These are phyloP conservation scores for Myrmophylax atrothorax DNA, from an alignment of 2,113 vertebrate genomes.

Conservation along the genomic window DNA sequence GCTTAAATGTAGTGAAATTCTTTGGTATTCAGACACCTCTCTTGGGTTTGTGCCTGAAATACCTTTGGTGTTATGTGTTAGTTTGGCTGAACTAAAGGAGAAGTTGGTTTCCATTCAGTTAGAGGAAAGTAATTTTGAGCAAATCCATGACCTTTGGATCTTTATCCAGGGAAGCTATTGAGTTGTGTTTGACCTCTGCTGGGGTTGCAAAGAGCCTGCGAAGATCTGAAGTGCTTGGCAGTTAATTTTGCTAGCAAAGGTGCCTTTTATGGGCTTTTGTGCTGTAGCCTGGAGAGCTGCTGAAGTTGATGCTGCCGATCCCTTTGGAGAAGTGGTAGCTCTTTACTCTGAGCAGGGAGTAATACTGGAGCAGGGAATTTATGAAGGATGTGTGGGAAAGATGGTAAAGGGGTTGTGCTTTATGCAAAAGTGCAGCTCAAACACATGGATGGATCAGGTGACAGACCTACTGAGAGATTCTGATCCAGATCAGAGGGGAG, in stretches of 20 bases:
- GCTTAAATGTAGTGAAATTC: neutral
- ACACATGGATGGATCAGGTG: fast-evolving
- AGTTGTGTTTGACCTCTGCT: neutral
- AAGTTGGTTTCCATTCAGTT: neutral
- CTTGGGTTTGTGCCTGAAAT: neutral
- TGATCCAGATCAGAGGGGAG: neutral
- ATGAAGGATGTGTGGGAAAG: neutral
- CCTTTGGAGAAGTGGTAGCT: neutral
- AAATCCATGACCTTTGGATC: neutral
- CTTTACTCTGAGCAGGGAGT: neutral
- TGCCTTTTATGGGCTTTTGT: neutral
- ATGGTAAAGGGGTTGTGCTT: neutral
- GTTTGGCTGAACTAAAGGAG: neutral
- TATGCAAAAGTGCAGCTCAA: neutral
- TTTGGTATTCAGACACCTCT: neutral
- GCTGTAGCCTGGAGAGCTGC: neutral
- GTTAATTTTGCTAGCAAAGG: neutral
- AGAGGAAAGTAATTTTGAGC: neutral
- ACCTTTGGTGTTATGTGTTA: neutral
- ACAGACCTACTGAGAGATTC: neutral
- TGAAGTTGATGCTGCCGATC: neutral
- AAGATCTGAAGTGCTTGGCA: neutral
- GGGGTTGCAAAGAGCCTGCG: neutral
- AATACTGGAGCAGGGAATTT: neutral
- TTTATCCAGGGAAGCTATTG: neutral